Evolutionary conservation across 1,140 invertebrate species (phyloP), one percentile per base, ranked within the genome.

Genomic region (Trichonephila clavipes): DNA sequence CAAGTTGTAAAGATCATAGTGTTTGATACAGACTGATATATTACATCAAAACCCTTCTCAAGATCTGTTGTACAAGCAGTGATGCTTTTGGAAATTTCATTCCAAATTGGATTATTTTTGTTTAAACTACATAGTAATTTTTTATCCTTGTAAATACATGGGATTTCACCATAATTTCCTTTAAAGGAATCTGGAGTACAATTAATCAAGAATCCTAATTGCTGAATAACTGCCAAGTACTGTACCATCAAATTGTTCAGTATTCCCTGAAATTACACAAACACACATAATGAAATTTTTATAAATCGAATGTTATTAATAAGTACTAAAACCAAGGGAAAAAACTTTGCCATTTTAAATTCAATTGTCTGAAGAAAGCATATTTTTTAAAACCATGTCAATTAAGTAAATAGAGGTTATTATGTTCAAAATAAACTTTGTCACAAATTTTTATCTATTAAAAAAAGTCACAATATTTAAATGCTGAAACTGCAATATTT

Each of bases 191-290:
- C 14, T 51, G 92, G 92, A 51, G 92, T 85, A 77, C 92, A 88
- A 6, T 93, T 19, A 59, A 93, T 66, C 8, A 92, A n/a, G 2
- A 83, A 51, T 72, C 86, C 72, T 64, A 93, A 93, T 58, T 88
- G 51, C 10, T 62, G 59, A 18, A 88, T 4, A 64, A 40, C 24
- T 6, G 40, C 28, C 66, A 81, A 40, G n/a, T 62, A 24, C 21
- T 40, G 28, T 18, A 81, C 64, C 19, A 88, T 59, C 8, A 59
- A n/a, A 8, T 87, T 66, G 24, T 24, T 62, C 34, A 85, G n/a
- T 14, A 24, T 18, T 19, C 85, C 61, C 90, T 92, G 58, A 40
- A 92, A 92, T 14, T 51, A 16, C 16, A 51, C 10, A n/a, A 66
- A 51, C 51, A 51, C 10, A 51, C 51, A 51, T 66, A 24, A 10